Conservation (phyloP, 2,888 invertebrate genomes). For the Nemoura dubitans region DNA sequence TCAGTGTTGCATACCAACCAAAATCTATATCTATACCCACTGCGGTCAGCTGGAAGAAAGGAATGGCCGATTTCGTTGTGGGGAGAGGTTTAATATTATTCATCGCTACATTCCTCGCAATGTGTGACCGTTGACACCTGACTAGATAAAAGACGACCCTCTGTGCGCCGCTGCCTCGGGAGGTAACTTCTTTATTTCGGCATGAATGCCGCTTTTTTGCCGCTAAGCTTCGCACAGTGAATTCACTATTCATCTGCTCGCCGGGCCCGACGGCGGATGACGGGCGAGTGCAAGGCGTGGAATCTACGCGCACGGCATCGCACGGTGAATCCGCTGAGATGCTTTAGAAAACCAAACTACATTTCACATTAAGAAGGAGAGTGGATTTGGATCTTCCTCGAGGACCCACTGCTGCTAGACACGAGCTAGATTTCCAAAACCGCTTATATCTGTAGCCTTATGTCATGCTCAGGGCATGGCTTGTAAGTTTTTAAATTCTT, state of each 20-base stretch:
- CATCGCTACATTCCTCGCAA: not conserved
- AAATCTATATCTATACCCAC: too few relatives aligned
- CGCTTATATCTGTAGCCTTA: too few relatives aligned
- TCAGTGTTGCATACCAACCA: too few relatives aligned
- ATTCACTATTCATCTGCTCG: slow-evolving; percentile 15
- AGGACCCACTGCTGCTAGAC: too few relatives aligned
- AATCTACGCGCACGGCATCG: not conserved
- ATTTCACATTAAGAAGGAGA: too few relatives aligned
- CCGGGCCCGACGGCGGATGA: too few relatives aligned
- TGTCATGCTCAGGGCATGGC: too few relatives aligned
- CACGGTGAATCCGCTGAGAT: not conserved
- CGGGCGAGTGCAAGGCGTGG: not conserved
- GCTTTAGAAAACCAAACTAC: not conserved
- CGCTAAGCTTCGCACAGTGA: slow-evolving; percentile 8
- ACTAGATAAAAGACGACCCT: not conserved
- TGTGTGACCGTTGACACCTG: not conserved
- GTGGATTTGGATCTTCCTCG: too few relatives aligned
- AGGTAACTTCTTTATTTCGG: slow-evolving; percentile 12
- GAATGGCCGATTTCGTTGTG: not conserved
- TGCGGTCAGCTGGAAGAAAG: not conserved
- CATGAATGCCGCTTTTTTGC: not conserved
- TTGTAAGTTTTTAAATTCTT: too few relatives aligned
- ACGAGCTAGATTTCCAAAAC: too few relatives aligned
- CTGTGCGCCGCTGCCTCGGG: not conserved
- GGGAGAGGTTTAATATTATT: not conserved